phyloP scores from a whole-genome alignment of 2,113 vertebrate species.

The Tyrannus savana region DNA sequence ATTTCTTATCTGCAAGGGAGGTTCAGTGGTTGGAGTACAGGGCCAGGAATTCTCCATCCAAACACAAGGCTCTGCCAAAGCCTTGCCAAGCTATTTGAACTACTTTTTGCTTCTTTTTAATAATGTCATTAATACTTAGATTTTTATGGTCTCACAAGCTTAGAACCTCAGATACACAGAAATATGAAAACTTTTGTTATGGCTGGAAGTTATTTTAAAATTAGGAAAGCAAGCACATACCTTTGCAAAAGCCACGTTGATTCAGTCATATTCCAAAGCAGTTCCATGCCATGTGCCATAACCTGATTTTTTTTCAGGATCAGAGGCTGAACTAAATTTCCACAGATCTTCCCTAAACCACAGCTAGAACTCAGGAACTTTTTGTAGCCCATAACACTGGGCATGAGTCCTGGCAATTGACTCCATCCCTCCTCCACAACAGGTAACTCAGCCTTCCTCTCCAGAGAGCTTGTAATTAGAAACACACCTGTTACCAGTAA shows the following conservation, averaged over 20 bases:
- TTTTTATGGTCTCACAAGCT: background rate
- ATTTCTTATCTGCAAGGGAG: background rate
- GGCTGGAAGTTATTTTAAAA: background rate
- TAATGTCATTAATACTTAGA: background rate
- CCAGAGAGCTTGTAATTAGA: background rate
- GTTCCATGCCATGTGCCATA: background rate
- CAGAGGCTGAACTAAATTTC: background rate
- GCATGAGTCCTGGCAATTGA: rapidly evolving
- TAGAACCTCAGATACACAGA: background rate
- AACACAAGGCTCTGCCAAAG: background rate
- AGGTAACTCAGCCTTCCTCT: background rate
- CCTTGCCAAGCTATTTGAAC: background rate
- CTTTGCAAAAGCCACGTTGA: background rate
- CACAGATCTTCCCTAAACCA: background rate
- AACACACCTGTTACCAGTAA: background rate
- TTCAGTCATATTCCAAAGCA: background rate
- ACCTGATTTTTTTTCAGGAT: background rate
- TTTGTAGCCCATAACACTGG: background rate
- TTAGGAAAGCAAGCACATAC: background rate
- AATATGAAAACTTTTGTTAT: background rate
- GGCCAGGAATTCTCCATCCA: background rate
- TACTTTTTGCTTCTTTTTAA: background rate
- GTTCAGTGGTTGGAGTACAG: background rate
- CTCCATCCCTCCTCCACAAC: background rate
- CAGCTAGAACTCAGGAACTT: background rate